Evolutionary conservation across 2,113 vertebrate genomes (phyloP), one percentile per base, ranked within the genome.

Genomic region (Dinomys branickii): DNA sequence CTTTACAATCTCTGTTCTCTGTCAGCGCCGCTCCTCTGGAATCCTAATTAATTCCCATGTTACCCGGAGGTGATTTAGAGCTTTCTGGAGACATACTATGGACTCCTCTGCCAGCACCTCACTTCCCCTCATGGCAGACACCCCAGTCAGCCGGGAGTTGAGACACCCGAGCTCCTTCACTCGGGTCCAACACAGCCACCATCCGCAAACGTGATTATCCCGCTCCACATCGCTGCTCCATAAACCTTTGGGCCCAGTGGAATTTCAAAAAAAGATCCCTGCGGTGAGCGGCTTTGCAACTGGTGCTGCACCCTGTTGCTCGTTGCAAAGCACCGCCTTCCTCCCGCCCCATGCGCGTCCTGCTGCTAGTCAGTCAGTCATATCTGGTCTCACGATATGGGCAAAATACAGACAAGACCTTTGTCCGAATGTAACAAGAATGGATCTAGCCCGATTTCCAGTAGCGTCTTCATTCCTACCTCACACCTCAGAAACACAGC

Each of bases 21-120:
- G 99, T 26, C 99, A 98, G 16, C 98, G 97, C 98, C 98, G 98
- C 41, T 98, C 98, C 96, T 99, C 98, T 0, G 98, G 97, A 93
- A 99, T 98, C 3, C 98, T 98, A 69, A 99, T 99, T 81, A 95
- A 44, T 94, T 99, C 99, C 99, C 99, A 99, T 71, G 99, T 99
- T 94, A 99, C 99, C 88, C 99, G 99, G 94, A 99, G 98, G 2
- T 98, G 98, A 65, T 95, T 98, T 77, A 99, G 98, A 30, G 99
- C 99, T 96, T 98, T 99, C 90, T 99, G 99, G 91, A 99, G 98
- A 97, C 99, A 99, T 1, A 98, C 97, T 95, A 99, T 98, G 5
- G 99, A 98, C 97, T 99, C 99, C 3, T 98, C 98, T 47, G 99
- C 99, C 85, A 99, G 94, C 75, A 99, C 98, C 98, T 99, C 99